Base-by-base conservation (phyloP, 2,113 vertebrate species). In the Hydrolagus affinis region DNA sequence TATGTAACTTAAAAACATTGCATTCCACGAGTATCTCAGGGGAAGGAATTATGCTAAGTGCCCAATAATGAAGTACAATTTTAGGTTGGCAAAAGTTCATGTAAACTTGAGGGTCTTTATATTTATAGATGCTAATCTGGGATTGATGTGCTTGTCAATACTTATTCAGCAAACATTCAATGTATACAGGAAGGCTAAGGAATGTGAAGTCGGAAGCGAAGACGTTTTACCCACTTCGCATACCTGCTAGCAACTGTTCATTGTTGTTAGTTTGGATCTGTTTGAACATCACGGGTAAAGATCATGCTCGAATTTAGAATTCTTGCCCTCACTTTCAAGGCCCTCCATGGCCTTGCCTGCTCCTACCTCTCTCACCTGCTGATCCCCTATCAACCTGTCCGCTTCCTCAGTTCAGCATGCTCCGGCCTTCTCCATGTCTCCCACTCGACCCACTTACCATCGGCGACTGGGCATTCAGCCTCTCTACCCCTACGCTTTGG, bases 41-140 rank as follows among this genome's bases (percentile, higher is more conserved):
- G 14, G 19, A 59, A 76, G 23, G 56, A 76, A 76, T 74, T 74
- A 28, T 28, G 44, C 17, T 6, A 32, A 57, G n/a, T 76, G n/a
- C 32, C 2, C 74, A 76, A 0, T 3, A 59, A 76, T 59, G 4
- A 19, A 76, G 56, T 10, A 56, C 74, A 76, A 76, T 76, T 57
- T 76, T 76, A 57, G 73, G n/a, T 76, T 56, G 73, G 19, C n/a
- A 44, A 76, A 56, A 44, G 15, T 44, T 76, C 32, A 57, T 76
- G 8, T 57, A 56, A 25, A 56, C 30, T 74, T 73, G 14, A 30
- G 25, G 71, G 71, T 14, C 72, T 74, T 74, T 74, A 74, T 74
- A n/a, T 70, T 70, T 70, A 70, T 70, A 23, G n/a, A 9, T 23
- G 8, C 23, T 70, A 70, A 70, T 70, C 19, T 23, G 23, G 21